Percentiles rank a stretch among this genome's conserved stretches.
These are phyloP conservation scores for Vandiemenella viatica DNA, from an alignment of 2,888 invertebrate genomes.

Conservation along the genomic window DNA sequence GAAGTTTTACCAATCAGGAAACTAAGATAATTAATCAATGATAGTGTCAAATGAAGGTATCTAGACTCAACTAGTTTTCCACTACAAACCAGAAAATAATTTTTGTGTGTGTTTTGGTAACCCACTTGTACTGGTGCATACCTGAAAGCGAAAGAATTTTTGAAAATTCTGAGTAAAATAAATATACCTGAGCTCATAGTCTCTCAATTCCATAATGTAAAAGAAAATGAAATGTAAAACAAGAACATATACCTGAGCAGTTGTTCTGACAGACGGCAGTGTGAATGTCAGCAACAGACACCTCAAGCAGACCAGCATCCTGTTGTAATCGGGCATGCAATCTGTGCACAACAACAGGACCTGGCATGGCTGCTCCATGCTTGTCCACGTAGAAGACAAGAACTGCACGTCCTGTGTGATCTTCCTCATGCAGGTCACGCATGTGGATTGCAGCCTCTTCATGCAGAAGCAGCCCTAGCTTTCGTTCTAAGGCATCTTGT, in stretches of 20 bases:
- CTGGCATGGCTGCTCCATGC: constrained; percentile 33
- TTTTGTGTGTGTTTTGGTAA: too few species aligned
- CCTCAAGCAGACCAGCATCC: constrained; percentile 53
- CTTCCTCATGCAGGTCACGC: constrained; percentile 36
- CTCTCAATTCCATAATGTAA: too few species aligned
- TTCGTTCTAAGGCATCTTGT: constrained; percentile 60
- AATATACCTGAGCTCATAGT: too few species aligned
- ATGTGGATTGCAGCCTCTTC: constrained; percentile 51
- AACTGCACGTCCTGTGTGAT: constrained; percentile 44
- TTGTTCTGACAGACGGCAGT: constrained; percentile 80
- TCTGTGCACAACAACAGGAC: constrained; percentile 47
- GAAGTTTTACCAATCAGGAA: too few species aligned
- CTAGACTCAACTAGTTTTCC: too few species aligned
- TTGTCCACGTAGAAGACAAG: constrained; percentile 51
- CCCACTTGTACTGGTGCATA: too few species aligned
- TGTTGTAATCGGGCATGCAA: constrained; percentile 51
- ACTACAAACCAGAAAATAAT: too few species aligned
- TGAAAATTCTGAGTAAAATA: too few species aligned
- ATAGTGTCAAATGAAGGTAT: too few species aligned
- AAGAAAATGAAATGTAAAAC: too few species aligned
- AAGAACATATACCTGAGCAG: constrained; percentile 71
- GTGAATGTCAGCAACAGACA: constrained; percentile 62
- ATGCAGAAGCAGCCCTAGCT: constrained; percentile 61
- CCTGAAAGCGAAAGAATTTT: too few species aligned
- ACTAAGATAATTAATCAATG: too few species aligned